These are phyloP conservation scores for Triplophysa siluroides DNA, from an alignment of 2,113 vertebrate genomes.

Conservation along the genomic window DNA sequence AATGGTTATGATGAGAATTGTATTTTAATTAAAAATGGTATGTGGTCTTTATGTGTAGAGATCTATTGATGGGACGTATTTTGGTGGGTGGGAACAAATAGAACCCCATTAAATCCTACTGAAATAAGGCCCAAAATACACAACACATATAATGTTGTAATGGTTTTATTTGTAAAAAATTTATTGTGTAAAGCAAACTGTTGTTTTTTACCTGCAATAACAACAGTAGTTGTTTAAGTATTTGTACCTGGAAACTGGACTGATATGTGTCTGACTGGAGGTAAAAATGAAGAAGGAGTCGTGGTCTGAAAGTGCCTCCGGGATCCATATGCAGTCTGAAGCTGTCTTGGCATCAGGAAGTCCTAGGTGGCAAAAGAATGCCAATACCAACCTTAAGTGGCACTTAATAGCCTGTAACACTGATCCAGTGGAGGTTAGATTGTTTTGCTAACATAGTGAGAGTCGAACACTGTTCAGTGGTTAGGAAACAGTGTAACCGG, in stretches of 20 bases:
- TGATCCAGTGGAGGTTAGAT: conserved; percentile 20
- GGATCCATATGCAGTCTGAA: conserved; percentile 50
- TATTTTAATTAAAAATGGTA: too few relatives aligned
- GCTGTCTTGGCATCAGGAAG: conserved; percentile 70
- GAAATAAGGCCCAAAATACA: too few relatives aligned
- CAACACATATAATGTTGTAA: too few relatives aligned
- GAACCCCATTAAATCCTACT: too few relatives aligned
- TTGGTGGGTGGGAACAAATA: too few relatives aligned
- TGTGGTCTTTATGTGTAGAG: too few relatives aligned
- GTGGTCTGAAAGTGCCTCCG: conserved; percentile 31
- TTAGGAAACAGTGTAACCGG: conserved; percentile 23
- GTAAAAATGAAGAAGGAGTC: conserved; percentile 60
- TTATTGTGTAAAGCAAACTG: too few relatives aligned
- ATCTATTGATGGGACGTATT: too few relatives aligned
- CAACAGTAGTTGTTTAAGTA: neutral
- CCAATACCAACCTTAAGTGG: conserved; percentile 22
- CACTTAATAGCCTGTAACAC: conserved; percentile 24
- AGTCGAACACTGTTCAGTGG: conserved; percentile 9
- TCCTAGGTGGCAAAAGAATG: conserved; percentile 60
- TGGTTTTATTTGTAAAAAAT: too few relatives aligned
- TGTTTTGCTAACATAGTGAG: conserved; percentile 26
- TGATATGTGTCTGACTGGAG: conserved; percentile 65
- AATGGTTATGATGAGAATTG: too few relatives aligned
- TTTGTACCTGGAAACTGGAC: conserved; percentile 58
- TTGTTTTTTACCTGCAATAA: neutral